Evolutionary conservation across 2,113 vertebrate species (phyloP), one percentile per base, ranked within the genome.

Genomic region (Gobius niger): DNA sequence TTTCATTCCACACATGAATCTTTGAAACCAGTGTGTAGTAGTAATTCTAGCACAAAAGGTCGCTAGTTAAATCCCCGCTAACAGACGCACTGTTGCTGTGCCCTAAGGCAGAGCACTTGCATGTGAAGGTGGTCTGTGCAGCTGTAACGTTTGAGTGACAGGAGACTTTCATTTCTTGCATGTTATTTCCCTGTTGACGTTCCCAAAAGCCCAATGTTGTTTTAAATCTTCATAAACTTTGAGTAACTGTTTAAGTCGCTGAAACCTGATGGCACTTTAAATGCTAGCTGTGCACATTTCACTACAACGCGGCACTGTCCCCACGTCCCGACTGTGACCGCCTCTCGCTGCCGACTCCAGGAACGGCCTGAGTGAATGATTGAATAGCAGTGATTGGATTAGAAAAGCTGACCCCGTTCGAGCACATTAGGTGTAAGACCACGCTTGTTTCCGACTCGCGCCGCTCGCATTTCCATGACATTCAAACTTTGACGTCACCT

Each of bases 351-450:
- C 15, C 15, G 42, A 70, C 53, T 67, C 67, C 51, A 46, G 11
- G 70, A 57, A 78, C 53, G 9, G 16, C 11, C 34, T 73, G 64
- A 75, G 65, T 19, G 49, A 78, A 59, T 54, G 44, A 73, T 40
- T 68, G 4, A 66, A 60, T 60, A 66, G 40, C 44, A 49, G 9
- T 76, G 51, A 78, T 69, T 72, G 40, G 51, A 44, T 74, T 73
- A 44, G 50, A 71, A 53, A 54, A 19, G 5, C 15, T 14, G 8
- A 60, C 40, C 40, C 57, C 4, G 5, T 18, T 14, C n/a, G 14
- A 60, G 60, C 56, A 19, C 1, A 71, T 66, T 65, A 60, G 2
- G 34, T 64, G 41, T 81, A 44, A 16, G 47, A 56, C 49, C 47
- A 19, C 49, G 64, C 40, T 16, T 14, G 18, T 40, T 42, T 44